Evolutionary conservation across 1,140 invertebrate genomes (phyloP).

Genomic region (Microplitis mediator): DNA sequence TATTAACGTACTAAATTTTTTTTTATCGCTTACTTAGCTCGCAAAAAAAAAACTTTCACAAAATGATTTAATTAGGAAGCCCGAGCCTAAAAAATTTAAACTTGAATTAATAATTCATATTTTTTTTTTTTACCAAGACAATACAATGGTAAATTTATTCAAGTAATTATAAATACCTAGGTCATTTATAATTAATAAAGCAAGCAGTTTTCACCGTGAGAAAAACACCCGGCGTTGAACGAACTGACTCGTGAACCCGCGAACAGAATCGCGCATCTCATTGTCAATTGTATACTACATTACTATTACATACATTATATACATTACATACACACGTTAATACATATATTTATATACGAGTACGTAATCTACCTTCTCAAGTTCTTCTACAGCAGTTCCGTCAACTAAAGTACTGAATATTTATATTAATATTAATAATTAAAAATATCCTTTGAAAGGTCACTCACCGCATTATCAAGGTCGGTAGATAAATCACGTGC

Average conservation of each 20-base stretch:
- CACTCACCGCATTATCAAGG: constrained; percentile 16
- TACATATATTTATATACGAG: background rate
- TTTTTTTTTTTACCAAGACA: background rate
- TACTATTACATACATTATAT: background rate
- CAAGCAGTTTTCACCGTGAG: constrained; percentile 10
- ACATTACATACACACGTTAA: too few species aligned
- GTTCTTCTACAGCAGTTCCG: background rate
- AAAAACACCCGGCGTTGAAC: constrained; percentile 12
- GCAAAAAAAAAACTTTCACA: too few species aligned
- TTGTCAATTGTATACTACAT: background rate
- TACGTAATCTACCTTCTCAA: background rate
- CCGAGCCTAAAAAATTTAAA: too few species aligned
- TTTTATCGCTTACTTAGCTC: too few species aligned
- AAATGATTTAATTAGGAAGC: too few species aligned
- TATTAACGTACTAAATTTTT: too few species aligned
- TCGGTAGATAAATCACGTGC: background rate
- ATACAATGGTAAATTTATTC: background rate
- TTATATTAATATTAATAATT: too few species aligned
- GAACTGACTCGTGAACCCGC: background rate
- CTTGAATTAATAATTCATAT: too few species aligned
- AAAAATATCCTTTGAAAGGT: background rate
- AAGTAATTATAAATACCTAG: background rate
- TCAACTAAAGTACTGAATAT: background rate
- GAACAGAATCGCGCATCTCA: constrained; percentile 10
- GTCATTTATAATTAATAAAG: constrained; percentile 9